Evolutionary conservation across 2,888 invertebrate genomes (phyloP).

Genomic region (Lasioglossum marginatum): DNA sequence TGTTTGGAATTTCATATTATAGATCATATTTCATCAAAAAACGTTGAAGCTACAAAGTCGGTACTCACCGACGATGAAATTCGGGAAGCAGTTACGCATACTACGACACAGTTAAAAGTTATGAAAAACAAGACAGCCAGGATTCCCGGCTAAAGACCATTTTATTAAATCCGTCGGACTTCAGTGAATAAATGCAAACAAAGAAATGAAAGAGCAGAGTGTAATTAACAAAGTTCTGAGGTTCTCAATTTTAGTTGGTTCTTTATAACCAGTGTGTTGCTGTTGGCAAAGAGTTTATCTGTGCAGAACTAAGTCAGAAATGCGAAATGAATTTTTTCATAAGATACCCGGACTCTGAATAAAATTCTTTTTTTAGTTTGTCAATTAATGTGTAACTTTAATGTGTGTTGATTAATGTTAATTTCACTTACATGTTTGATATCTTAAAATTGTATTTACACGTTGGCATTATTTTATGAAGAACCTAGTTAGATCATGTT

Average conservation of each 20-base stretch:
- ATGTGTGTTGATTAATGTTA: background rate
- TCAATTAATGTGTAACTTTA: background rate
- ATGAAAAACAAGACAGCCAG: background rate
- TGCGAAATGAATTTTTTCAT: background rate
- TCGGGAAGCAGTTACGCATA: background rate
- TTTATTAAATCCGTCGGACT: conserved; percentile 11
- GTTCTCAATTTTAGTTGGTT: background rate
- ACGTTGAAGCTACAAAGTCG: background rate
- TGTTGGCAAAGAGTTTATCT: background rate
- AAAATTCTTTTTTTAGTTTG: background rate
- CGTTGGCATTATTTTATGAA: no score
- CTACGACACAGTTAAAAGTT: background rate
- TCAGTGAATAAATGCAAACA: conserved; percentile 4
- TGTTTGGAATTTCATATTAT: background rate
- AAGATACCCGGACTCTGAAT: background rate
- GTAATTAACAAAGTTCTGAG: conserved; percentile 15
- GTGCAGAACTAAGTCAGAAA: background rate
- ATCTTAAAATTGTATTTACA: no score
- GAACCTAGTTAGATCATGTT: no score
- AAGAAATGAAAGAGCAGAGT: conserved; percentile 6
- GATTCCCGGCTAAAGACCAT: background rate
- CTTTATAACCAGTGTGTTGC: background rate
- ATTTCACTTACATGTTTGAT: background rate
- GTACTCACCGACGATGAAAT: background rate
- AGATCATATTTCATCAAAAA: background rate